A percentile compares a stretch with the other conserved stretches of the same genome.
Conservation (phyloP, 2,888 invertebrate species). For the Hemicrepidius hirtus region DNA sequence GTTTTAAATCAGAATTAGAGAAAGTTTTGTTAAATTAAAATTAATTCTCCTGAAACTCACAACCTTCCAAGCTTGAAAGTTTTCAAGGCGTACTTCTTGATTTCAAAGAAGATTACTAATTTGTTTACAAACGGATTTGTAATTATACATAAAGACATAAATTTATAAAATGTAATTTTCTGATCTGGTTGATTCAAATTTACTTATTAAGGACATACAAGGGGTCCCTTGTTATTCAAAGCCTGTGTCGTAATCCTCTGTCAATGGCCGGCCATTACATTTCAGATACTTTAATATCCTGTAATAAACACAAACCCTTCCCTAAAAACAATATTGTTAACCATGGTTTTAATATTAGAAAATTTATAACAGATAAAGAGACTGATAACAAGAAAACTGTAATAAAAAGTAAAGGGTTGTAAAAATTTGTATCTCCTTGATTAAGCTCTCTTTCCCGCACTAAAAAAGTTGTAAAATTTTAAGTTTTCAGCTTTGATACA, state of each 20-base stretch:
- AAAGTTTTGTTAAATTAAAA: constrained; percentile 14
- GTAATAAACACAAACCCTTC: constrained; percentile 8
- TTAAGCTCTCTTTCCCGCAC: constrained; percentile 4
- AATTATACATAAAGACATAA: constrained; percentile 3
- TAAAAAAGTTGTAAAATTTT: constrained; percentile 7
- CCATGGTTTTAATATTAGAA: background rate
- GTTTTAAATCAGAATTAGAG: constrained; percentile 17
- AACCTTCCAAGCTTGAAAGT: background rate
- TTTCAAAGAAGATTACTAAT: background rate
- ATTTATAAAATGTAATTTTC: constrained; percentile 5
- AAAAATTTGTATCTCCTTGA: constrained; percentile 4
- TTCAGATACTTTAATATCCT: constrained; percentile 20
- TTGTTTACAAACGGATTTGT: background rate
- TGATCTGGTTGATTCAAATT: background rate
- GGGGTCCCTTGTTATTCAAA: constrained; percentile 9
- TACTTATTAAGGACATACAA: background rate
- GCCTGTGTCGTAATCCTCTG: constrained; percentile 18
- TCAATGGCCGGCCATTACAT: constrained; percentile 19
- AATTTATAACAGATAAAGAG: background rate
- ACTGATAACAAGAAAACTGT: background rate
- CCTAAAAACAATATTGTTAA: constrained; percentile 15
- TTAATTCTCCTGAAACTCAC: constrained; percentile 13
- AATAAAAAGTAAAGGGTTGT: constrained; percentile 1
- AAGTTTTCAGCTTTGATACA: constrained; percentile 9
- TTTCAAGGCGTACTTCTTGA: background rate